These are phyloP conservation scores for Halocynthia aurantium DNA, from an alignment of 23 tunicate genomes.

Conservation along the genomic window DNA sequence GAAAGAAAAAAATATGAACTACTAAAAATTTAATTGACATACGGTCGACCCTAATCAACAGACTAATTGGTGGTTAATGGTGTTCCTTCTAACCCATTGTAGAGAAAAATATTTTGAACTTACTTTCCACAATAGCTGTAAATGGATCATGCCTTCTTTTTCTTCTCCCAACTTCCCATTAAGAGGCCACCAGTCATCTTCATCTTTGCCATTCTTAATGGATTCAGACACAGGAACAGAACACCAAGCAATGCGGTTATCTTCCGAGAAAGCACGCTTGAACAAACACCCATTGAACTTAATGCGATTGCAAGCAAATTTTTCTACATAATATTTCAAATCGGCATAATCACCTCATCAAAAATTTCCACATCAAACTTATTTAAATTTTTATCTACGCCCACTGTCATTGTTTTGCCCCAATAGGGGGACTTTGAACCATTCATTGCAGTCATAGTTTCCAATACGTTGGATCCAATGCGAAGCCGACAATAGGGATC, in stretches of 20 bases:
- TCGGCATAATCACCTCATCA: constrained; percentile 47
- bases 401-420: constrained; percentile 62
- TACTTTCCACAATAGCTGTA: constrained; percentile 48
- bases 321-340: no score
- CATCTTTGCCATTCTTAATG: constrained; percentile 42
- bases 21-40: no score
- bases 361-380: constrained; percentile 63
- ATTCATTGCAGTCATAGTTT: constrained; percentile 62
- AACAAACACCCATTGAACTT: neutral
- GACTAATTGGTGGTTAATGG: no score
- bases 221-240: constrained; percentile 33
- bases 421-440: constrained; percentile 87
- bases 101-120: neutral
- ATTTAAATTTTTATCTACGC: constrained; percentile 32
- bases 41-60: no score
- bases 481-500: constrained; percentile 90
- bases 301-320: no score
- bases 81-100: no score
- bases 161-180: constrained; percentile 78
- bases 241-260: constrained; percentile 70
- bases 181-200: constrained; percentile 89
- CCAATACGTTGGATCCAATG: constrained; percentile 59
- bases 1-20: no score
- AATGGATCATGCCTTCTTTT: constrained; percentile 69
- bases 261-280: constrained; percentile 45